phyloP scores from a whole-genome alignment of 2,888 invertebrate genomes.

The Dicranocentrus wangi region DNA sequence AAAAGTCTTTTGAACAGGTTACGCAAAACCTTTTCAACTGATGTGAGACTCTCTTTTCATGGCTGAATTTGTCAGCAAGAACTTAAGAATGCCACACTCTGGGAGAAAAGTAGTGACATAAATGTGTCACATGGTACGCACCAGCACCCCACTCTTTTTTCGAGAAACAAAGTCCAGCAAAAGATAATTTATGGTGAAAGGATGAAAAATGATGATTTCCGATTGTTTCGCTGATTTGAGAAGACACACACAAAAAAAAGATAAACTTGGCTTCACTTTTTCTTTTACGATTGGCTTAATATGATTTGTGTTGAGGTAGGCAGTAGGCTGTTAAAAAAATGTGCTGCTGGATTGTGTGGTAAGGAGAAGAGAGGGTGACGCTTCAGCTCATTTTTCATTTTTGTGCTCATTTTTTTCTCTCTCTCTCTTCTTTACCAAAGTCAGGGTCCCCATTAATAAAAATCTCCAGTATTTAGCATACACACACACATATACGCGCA shows the following conservation, averaged over 20 bases:
- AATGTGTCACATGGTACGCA: conserved; percentile 47
- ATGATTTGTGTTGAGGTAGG: conserved; percentile 45
- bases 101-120: too few species aligned
- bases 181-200: conserved; percentile 45
- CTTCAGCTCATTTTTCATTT: conserved; percentile 53
- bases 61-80: too few species aligned
- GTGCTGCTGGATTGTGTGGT: neutral
- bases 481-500: neutral
- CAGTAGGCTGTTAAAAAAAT: conserved; percentile 4
- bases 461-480: neutral
- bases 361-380: neutral
- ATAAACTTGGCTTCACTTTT: neutral
- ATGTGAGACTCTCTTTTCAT: too few species aligned
- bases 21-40: too few species aligned
- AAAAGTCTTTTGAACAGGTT: too few species aligned
- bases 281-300: conserved; percentile 21
- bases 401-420: conserved; percentile 34
- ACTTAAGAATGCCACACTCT: too few species aligned
- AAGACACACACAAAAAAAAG: neutral
- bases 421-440: too few species aligned
- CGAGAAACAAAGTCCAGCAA: neutral
- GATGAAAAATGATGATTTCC: conserved; percentile 48
- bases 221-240: conserved; percentile 24
- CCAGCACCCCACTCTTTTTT: conserved; percentile 14
- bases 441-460: conserved; percentile 45